Evolutionary conservation across 2,113 vertebrate genomes (phyloP), one percentile per base, ranked within the genome.

Genomic region (Romanogobio albipinnatus): DNA sequence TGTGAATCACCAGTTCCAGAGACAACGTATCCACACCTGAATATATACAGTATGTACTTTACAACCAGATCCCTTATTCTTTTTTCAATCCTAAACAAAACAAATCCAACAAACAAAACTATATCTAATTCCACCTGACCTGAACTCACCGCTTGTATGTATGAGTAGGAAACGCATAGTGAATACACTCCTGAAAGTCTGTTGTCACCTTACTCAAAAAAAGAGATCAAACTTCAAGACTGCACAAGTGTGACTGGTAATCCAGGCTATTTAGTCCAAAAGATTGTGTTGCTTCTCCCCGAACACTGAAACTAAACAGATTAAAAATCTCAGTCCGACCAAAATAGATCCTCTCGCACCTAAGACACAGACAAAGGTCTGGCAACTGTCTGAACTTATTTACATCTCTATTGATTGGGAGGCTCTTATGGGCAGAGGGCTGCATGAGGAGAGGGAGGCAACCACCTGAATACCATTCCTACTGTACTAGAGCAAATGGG

Each of bases 381-480:
- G 82, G 86, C 85, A 89, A 93, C 87, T 90, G 87, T 90, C 89
- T 91, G 90, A 90, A 92, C 90, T 88, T 92, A 93, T 93, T 93
- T 92, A 91, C 92, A 92, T 92, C 77, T 90, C 92, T 86, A 90
- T 92, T 90, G 90, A 91, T 91, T 84, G 87, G 75, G 75, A 88
- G 88, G 73, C 86, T 88, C 86, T 91, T 85, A 85, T 85, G 81
- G 86, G 74, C 59, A 64, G 82, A 77, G 81, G 76, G 36, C 59
- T 77, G 80, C 70, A 53, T 83, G 39, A 75, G 22, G 61, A 13
- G 78, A 71, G 61, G 74, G 61, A 49, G 74, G 79, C 87, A 62
- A 82, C 66, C 78, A 87, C 86, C 88, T 91, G 89, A 87, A 89
- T 90, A 85, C 78, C 49, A 81, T 81, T 76, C 84, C 85, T 86